Evolutionary conservation across 2,888 invertebrate genomes (phyloP).

Genomic region (Temnothorax ravouxi): DNA sequence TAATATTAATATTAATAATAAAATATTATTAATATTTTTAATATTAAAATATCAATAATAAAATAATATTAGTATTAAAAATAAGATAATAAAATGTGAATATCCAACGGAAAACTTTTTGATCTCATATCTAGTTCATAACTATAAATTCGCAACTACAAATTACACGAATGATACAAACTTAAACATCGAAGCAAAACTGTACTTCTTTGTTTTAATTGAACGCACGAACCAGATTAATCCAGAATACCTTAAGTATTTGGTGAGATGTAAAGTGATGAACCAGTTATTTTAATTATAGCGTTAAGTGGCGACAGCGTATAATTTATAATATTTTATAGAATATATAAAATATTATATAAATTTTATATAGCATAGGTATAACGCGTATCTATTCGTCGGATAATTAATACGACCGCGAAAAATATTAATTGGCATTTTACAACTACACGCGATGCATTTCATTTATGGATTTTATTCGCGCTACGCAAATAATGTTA

Average conservation of each 20-base stretch:
- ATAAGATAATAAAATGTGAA: neutral
- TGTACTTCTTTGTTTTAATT: slow-evolving; percentile 5
- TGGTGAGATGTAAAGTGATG: neutral
- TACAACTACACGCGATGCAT: neutral
- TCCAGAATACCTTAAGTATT: neutral
- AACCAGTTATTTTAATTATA: slow-evolving; percentile 13
- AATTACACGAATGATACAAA: neutral
- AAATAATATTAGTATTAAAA: neutral
- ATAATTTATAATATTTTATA: too few species aligned
- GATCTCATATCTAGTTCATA: neutral
- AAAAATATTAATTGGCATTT: slow-evolving; percentile 36
- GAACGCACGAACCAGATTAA: neutral
- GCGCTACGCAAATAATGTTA: slow-evolving; percentile 37
- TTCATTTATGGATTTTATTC: slow-evolving; percentile 7
- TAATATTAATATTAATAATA: neutral
- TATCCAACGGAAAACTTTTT: neutral
- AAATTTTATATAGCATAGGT: neutral
- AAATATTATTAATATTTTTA: too few species aligned
- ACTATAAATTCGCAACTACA: neutral
- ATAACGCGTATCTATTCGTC: neutral
- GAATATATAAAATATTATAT: neutral
- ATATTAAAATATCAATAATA: too few species aligned
- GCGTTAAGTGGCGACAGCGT: neutral
- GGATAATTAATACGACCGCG: slow-evolving; percentile 12
- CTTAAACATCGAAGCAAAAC: neutral